Conservation (phyloP, 1,140 invertebrate genomes). For the Dufourea novaeangliae region DNA sequence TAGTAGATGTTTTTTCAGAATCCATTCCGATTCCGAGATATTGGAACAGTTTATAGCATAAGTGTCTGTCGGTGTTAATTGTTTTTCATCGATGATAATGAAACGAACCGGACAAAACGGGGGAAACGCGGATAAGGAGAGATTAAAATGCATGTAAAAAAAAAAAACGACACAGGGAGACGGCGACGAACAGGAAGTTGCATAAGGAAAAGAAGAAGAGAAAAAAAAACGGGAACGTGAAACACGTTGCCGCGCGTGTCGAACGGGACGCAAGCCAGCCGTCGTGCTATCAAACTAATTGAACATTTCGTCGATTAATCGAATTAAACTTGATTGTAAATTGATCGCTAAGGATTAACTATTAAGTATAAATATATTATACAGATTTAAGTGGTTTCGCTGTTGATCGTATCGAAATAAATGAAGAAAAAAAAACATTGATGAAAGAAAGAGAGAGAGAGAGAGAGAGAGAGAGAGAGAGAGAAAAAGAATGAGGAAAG, state of each 20-base stretch:
- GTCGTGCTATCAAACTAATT: constrained; percentile 65
- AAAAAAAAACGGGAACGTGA: constrained; percentile 62
- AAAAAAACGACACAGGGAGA: not conserved
- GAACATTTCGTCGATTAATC: constrained; percentile 63
- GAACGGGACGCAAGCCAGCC: constrained; percentile 61
- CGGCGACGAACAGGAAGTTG: not conserved
- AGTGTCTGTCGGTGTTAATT: constrained; percentile 63
- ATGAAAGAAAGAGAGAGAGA: not conserved
- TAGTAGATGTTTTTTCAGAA: constrained; percentile 76
- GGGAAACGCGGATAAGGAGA: constrained; percentile 32
- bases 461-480: constrained; percentile 56
- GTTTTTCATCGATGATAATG: constrained; percentile 59
- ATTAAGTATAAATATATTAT: constrained; percentile 71
- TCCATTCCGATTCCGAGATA: constrained; percentile 71
- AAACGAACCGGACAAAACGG: constrained; percentile 44
- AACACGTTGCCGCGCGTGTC: constrained; percentile 45
- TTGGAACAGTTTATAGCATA: constrained; percentile 56
- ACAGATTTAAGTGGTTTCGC: constrained; percentile 72
- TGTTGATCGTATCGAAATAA: constrained; percentile 76
- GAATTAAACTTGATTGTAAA: constrained; percentile 73
- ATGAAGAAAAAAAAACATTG: constrained; percentile 41
- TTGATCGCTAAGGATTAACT: constrained; percentile 72
- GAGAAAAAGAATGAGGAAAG: constrained; percentile 77
- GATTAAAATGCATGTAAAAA: no score
- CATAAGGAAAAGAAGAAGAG: constrained; percentile 39